phyloP scores from a whole-genome alignment of 2,113 vertebrate species.

The Otus sunia region DNA sequence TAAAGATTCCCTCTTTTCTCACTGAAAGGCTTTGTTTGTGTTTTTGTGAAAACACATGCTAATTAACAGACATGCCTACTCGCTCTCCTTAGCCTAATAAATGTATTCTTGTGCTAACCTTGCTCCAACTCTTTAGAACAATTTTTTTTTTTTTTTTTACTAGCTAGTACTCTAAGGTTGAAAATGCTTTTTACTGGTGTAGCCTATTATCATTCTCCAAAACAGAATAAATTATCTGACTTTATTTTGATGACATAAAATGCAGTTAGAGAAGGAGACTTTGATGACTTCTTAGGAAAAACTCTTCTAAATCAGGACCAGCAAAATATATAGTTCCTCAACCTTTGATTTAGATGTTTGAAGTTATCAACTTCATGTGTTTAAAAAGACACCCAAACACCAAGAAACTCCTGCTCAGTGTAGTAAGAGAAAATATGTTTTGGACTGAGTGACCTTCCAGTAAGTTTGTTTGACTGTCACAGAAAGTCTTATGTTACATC shows the following conservation, averaged over 20 bases:
- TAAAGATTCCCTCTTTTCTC: neutral
- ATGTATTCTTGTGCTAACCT: neutral
- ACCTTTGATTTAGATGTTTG: neutral
- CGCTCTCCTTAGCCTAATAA: neutral
- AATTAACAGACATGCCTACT: neutral
- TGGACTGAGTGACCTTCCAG: neutral
- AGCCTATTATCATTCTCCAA: neutral
- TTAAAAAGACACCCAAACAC: neutral
- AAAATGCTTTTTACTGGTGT: neutral
- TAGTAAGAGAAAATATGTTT: neutral
- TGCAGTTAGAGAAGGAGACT: neutral
- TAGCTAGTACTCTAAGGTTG: neutral
- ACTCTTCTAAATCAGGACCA: neutral
- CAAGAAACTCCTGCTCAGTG: neutral
- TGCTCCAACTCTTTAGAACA: neutral
- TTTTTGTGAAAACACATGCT: neutral
- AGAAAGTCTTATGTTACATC: neutral
- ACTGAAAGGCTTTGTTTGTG: fast-evolving
- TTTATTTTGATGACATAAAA: neutral
- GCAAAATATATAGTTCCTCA: neutral
- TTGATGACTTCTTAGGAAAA: neutral
- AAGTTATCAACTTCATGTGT: neutral
- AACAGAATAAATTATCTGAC: neutral
- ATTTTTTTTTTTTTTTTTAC: neutral
- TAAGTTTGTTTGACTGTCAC: neutral